Evolutionary conservation across 2,797 vertebrate genomes (phyloP).

Genomic region (Prunella strophiata): DNA sequence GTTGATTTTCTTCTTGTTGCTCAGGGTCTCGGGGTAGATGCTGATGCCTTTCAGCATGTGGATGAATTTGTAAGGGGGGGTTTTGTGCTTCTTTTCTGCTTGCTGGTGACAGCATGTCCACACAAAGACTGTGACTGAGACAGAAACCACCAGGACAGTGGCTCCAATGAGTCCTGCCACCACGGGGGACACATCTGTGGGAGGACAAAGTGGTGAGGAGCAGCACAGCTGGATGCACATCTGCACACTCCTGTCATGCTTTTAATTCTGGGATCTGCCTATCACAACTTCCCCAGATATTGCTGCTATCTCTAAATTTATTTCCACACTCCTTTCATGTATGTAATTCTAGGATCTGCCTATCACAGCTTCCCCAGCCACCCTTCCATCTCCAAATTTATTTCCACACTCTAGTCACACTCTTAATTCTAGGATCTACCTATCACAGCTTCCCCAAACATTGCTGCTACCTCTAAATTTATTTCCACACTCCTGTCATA

Average conservation of each 20-base stretch:
- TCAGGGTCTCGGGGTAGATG: conserved; percentile 94
- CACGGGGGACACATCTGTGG: conserved; percentile 91
- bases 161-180: conserved; percentile 94
- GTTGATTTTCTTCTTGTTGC: conserved; percentile 89
- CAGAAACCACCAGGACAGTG: conserved; percentile 87
- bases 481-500: no score
- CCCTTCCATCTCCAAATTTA: no score
- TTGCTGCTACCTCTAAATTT: no score
- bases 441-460: no score
- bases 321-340: not conserved
- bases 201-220: not conserved
- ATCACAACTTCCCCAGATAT: not conserved
- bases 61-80: conserved; percentile 91
- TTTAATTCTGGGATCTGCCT: not conserved
- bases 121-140: conserved; percentile 88
- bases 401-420: no score
- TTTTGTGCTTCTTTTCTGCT: conserved; percentile 81
- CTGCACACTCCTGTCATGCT: accelerated
- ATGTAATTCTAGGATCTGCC: no score
- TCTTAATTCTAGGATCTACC: no score
- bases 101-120: conserved; percentile 95
- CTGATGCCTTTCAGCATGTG: conserved; percentile 99
- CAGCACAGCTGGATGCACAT: no score
- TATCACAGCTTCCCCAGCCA: no score
- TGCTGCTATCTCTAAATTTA: not conserved